Evolutionary conservation across 30 jellyfish, hydroid and myxozoan genomes (phyloP), one percentile per base, ranked within the genome.

Genomic region (Phacellophora camtschatica): DNA sequence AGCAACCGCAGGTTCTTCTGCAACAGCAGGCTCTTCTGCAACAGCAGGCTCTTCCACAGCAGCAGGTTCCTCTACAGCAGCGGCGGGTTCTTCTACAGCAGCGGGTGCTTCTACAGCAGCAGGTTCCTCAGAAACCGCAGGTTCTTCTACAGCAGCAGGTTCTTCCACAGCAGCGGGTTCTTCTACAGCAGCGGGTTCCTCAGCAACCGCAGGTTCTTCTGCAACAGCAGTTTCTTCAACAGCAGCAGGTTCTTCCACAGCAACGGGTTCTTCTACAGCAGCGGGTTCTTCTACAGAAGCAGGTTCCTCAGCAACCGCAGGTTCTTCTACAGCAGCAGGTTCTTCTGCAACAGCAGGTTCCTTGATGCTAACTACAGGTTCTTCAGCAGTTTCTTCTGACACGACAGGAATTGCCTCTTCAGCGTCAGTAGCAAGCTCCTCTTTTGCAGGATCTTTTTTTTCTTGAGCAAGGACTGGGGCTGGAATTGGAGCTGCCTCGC

Each of bases 321-420:
- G 48, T 18, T 18, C 50, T 16, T n/a, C 76, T 29, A 23, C 1
- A 2, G 32, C 75, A 4, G 11, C 76, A 15, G 87, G 76, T 32
- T 51, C 76, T 36, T 74, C 87, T 2, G 77, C 1, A 2, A 8
- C 76, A 7, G 67, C 66, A 1, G 72, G 50, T n/a, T 74, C 87
- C 20, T 36, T 77, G 16, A 45, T 13, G 30, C 77, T 66, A 36
- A 66, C 67, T 0, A 20, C 56, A 31, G 82, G 82, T 50, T 68
- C 82, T 43, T 9, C 50, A 25, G 48, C 22, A 20, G 85, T 58
- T 39, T 58, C 48, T 22, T 69, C 83, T 13, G 28, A 11, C 28
- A 68, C 65, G 3, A n/a, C 77, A 5, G 65, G 13, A 15, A 43
- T 23, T 22, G 12, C 23, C 58, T 33, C 81, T 33, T 34, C 37